Conservation (phyloP, 2,797 vertebrate genomes). For the Artibeus jamaicensis region DNA sequence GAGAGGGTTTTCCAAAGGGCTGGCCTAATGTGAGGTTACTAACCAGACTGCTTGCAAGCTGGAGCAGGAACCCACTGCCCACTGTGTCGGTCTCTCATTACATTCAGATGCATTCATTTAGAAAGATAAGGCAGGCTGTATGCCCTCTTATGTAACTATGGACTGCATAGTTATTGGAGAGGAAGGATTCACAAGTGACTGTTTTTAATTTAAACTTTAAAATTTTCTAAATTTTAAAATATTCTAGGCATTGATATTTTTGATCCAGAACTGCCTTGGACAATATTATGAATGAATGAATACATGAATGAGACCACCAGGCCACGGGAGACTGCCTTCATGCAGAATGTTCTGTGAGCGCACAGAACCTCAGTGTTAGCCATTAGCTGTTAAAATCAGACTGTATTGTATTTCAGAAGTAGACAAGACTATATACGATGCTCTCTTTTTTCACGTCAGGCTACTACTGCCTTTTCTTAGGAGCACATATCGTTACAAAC, state of each 20-base stretch:
- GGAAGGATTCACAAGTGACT: neutral
- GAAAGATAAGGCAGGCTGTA: neutral
- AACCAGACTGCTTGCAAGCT: neutral
- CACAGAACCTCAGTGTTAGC: neutral
- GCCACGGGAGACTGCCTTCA: neutral
- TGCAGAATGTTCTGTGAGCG: neutral
- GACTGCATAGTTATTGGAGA: neutral
- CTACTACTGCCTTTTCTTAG: neutral
- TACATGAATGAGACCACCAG: neutral
- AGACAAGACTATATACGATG: neutral
- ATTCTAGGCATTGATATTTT: neutral
- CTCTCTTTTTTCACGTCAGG: neutral
- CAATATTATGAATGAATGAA: neutral
- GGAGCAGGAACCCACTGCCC: neutral
- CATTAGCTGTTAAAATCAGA: neutral
- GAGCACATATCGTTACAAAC: neutral
- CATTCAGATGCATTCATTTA: neutral
- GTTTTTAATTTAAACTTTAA: neutral
- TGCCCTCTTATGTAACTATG: neutral
- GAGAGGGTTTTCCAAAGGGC: neutral
- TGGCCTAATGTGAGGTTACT: neutral
- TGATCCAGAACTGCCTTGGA: neutral
- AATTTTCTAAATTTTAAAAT: neutral
- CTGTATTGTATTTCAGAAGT: neutral
- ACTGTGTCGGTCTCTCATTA: neutral